These are phyloP conservation scores for Bugula neritina DNA, from an alignment of 2,888 invertebrate species.

Conservation along the genomic window DNA sequence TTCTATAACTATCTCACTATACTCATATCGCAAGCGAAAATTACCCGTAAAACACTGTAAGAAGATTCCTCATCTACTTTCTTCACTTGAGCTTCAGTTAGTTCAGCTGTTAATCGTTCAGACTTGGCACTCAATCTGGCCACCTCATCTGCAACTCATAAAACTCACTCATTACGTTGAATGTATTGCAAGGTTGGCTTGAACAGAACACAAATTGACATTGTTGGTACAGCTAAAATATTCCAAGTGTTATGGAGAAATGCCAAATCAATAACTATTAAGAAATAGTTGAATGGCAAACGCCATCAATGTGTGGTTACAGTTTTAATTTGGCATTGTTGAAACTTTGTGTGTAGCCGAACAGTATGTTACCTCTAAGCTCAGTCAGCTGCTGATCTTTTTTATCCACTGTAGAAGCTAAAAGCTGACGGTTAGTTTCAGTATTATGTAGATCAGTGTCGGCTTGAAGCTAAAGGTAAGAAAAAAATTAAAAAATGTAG, in stretches of 20 bases:
- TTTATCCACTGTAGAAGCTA: neutral
- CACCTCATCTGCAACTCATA: neutral
- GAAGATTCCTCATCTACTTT: constrained; percentile 1
- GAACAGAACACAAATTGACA: no score
- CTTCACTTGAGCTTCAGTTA: neutral
- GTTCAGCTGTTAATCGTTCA: neutral
- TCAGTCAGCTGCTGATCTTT: constrained; percentile 1
- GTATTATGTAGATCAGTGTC: neutral
- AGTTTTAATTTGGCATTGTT: no score
- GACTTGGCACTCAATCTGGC: neutral
- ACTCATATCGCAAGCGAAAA: no score
- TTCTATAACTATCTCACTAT: no score
- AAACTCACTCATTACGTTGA: neutral
- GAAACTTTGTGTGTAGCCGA: no score
- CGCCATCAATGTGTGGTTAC: no score
- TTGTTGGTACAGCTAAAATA: no score
- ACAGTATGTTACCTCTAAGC: constrained; percentile 21
- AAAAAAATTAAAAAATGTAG: no score
- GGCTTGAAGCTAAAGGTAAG: neutral
- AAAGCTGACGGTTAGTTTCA: constrained; percentile 4
- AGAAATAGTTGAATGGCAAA: neutral
- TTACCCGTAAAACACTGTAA: neutral
- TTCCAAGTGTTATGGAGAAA: no score
- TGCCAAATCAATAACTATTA: no score
- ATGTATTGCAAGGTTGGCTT: no score